A percentile compares a stretch with the other conserved stretches of the same genome.
phyloP scores from a whole-genome alignment of 2,113 vertebrate genomes.

The Pristiophorus japonicus region DNA sequence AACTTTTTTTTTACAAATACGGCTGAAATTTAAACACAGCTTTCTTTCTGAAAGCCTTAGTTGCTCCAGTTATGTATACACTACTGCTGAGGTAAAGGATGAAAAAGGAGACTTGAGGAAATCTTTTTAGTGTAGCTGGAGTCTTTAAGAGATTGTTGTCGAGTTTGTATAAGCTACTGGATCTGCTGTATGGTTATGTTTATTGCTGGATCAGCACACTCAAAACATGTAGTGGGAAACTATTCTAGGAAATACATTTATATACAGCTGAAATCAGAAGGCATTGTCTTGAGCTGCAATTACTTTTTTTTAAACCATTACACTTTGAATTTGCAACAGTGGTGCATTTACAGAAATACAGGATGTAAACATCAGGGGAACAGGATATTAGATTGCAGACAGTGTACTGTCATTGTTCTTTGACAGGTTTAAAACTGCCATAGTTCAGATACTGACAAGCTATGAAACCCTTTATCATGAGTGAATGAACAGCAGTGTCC shows the following conservation, averaged over 20 bases:
- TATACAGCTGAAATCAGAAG: neutral
- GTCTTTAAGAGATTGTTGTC: neutral
- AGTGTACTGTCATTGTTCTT: neutral
- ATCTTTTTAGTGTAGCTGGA: neutral
- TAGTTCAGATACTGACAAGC: neutral
- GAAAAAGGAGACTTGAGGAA: neutral
- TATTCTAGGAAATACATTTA: neutral
- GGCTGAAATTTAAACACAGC: neutral
- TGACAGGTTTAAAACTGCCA: neutral
- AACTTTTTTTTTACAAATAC: neutral
- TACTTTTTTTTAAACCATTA: neutral
- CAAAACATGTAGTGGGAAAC: neutral
- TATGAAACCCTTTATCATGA: neutral
- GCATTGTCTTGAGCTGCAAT: neutral
- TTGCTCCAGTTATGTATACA: neutral
- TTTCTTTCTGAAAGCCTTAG: conserved; percentile 24
- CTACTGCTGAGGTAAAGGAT: conserved; percentile 20
- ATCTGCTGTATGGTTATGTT: neutral
- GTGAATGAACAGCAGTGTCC: neutral
- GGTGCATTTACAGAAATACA: neutral
- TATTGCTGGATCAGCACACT: neutral
- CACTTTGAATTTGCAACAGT: neutral
- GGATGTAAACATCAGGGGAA: conserved; percentile 21
- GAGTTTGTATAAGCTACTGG: neutral
- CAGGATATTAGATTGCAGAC: neutral